Evolutionary conservation across 1,140 invertebrate genomes (phyloP), one percentile per base, ranked within the genome.

Genomic region (Oreohelix idahoensis): DNA sequence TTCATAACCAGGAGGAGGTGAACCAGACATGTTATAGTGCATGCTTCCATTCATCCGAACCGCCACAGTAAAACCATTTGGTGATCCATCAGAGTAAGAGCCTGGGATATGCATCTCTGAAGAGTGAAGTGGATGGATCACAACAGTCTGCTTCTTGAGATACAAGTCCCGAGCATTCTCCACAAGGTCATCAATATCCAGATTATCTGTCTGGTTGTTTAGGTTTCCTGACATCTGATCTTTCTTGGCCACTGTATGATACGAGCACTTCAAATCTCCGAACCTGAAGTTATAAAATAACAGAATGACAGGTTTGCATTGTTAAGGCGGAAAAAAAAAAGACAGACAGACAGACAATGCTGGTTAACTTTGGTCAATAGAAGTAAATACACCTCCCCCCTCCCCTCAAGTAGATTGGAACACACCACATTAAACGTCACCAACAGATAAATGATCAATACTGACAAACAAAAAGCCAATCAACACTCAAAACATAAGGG

Each of bases 211-310:
- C 58, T 84, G 86, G 66, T 88, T 94, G 87, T 94, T 94, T 82
- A 94, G 93, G 66, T 89, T 91, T 0, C 90, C 89, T 80, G 80
- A 82, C 5, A 29, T 74, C n/a, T 94, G 93, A 84, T 93, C 93
- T 83, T 95, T 95, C 29, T 94, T 94, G 35, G 94, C 95, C 63
- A 95, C 89, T 70, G 94, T 95, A 88, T 94, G 95, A 87, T 94
- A 95, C 26, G 94, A 95, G 4, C 95, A 94, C 88, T 94, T 94
- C 86, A 94, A 94, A 88, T 95, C 95, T 17, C 95, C 95, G 92
- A 95, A 95, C 84, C 93, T 94, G 80, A 58, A 58, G 23, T n/a
- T n/a, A n/a, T n/a, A n/a, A n/a, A n/a, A n/a, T n/a, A n/a, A n/a
- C n/a, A n/a, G n/a, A n/a, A n/a, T n/a, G n/a, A n/a, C n/a, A n/a